Conservation (phyloP, 2,113 vertebrate genomes). For the Cephalopterus ornatus region DNA sequence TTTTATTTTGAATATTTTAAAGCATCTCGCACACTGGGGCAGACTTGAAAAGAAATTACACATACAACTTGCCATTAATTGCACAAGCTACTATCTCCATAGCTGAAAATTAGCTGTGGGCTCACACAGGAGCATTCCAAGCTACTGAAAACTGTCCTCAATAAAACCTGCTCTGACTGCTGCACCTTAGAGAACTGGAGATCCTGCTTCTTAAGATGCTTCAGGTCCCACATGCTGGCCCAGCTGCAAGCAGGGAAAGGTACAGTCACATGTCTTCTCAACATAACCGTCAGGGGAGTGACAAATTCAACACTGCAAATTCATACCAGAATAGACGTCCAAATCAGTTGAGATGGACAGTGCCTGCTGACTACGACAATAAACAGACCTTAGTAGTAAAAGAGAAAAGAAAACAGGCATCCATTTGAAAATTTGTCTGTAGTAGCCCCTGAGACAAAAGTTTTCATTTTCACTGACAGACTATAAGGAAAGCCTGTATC, state of each 20-base stretch:
- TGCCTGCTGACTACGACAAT: background rate
- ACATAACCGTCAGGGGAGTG: background rate
- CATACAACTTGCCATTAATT: background rate
- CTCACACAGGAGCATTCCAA: background rate
- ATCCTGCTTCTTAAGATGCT: background rate
- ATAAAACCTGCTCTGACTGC: background rate
- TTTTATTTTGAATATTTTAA: conserved; percentile 52
- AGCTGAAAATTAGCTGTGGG: background rate
- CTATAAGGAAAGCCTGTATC: background rate
- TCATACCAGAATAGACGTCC: background rate
- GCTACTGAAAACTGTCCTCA: background rate
- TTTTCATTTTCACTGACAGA: background rate
- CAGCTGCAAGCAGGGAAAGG: background rate
- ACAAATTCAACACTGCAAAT: background rate
- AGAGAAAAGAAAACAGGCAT: background rate
- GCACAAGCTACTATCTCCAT: background rate
- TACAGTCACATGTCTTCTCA: background rate
- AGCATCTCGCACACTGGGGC: background rate
- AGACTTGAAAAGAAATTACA: conserved; percentile 12
- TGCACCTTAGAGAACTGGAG: background rate
- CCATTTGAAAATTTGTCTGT: background rate
- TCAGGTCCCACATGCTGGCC: rapidly evolving
- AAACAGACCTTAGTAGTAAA: background rate
- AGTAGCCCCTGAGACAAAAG: background rate
- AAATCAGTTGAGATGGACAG: background rate